Evolutionary conservation across 2,888 invertebrate genomes (phyloP), one percentile per base, ranked within the genome.

Genomic region (Amphipyra tragopoginis): DNA sequence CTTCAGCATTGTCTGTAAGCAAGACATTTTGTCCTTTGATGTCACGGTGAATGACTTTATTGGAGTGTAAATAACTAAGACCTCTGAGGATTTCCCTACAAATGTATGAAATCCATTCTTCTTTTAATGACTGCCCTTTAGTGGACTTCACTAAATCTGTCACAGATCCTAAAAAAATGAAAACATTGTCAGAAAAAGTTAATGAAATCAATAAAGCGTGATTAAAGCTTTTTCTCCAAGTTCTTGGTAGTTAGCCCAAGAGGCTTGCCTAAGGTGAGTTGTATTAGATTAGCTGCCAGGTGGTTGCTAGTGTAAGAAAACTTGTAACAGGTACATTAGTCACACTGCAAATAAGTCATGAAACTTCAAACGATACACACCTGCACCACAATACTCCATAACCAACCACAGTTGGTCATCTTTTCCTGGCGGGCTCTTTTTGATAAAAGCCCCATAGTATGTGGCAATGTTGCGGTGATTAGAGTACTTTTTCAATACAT

Each of bases 81-180:
- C 99, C 99, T 88, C 99, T 96, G 72, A 98, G 95, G 79, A 98
- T 98, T 96, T 99, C 98, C 90, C 99, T 96, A 90, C 99, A 99
- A 82, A 99, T 99, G 92, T 99, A 99, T 60, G 99, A 99, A 90
- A 99, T 99, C 99, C 99, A 99, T 95, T 99, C 99, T 95, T 99
- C 99, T 94, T 99, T 99, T 81, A 99, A 95, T 75, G 98, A 98
- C 90, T 98, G 99, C 55, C 99, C 99, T 95, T 99, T 99, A 72
- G 99, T 99, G 72, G 99, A 99, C 95, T 99, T 99, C 56, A 99
- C 99, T 89, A 99, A 96, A 95, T 99, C 99, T 75, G 99, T 99
- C 64, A 99, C 99, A 59, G 99, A 99, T 67, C 98, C 97, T 96
- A 80, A 59, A 92, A 89, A 56, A 57, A 55, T 6, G 66, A 5